Evolutionary conservation across 1,140 invertebrate genomes (phyloP).

Genomic region (Oscheius sp.): DNA sequence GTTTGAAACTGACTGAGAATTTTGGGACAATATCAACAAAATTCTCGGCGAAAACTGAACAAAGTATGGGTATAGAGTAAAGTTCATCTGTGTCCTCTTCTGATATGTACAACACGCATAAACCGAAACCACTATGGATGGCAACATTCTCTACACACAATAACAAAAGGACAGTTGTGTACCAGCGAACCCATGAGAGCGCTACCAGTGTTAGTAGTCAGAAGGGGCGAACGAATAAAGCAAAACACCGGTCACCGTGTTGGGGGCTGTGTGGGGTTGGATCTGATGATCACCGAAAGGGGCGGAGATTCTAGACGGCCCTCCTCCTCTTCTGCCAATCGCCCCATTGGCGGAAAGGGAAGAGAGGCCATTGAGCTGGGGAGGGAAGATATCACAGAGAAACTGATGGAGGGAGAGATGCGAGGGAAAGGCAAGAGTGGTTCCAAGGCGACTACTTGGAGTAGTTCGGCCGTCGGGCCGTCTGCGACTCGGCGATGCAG

Average conservation of each 20-base stretch:
- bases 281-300: background rate
- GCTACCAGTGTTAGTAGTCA: background rate
- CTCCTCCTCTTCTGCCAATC: no score
- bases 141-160: background rate
- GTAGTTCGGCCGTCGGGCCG: conserved; percentile 11
- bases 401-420: background rate
- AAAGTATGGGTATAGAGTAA: background rate
- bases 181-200: no score
- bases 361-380: no score
- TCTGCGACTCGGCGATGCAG: conserved; percentile 16
- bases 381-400: background rate
- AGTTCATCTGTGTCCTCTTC: background rate
- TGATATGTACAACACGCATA: background rate
- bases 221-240: background rate
- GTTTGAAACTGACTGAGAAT: no score
- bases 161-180: no score
- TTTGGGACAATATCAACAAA: no score
- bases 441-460: background rate
- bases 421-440: background rate
- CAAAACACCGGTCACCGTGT: background rate
- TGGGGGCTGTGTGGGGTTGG: background rate
- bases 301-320: background rate
- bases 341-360: no score
- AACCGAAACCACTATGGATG: background rate
- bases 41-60: no score